These are phyloP conservation scores for Toxotes jaculatrix DNA, from an alignment of 2,113 vertebrate genomes.

Conservation along the genomic window DNA sequence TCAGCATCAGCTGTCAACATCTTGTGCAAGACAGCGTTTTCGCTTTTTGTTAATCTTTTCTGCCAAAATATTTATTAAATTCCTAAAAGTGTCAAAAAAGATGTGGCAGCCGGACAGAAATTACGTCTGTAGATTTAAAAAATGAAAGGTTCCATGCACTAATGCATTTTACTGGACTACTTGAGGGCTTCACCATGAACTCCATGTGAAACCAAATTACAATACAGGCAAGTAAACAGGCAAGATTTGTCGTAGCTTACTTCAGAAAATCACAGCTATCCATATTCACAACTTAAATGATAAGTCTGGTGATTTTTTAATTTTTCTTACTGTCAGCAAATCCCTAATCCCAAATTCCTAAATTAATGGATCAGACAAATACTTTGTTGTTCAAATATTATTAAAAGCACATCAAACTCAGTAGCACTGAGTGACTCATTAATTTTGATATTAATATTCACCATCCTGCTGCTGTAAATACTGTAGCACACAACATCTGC, in stretches of 20 bases:
- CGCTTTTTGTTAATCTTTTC: neutral
- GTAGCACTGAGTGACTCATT: neutral
- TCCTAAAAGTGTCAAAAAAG: neutral
- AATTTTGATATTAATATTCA: too few relatives aligned
- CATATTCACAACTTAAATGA: neutral
- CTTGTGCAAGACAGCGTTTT: neutral
- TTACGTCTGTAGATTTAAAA: neutral
- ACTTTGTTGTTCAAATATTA: neutral
- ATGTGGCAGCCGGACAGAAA: neutral
- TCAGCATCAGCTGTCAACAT: constrained; percentile 35
- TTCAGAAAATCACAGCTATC: neutral
- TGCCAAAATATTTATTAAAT: constrained; percentile 30
- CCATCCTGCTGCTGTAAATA: neutral
- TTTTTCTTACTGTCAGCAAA: constrained; percentile 3
- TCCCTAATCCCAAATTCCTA: neutral
- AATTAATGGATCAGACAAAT: too few relatives aligned
- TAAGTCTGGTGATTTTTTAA: neutral
- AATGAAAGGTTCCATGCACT: neutral
- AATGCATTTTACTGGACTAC: neutral
- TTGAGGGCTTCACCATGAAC: neutral
- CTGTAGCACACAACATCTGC: neutral
- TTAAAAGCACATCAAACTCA: neutral
- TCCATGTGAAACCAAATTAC: neutral
- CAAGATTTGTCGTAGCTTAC: neutral
- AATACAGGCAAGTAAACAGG: too few relatives aligned